Evolutionary conservation across 2,797 vertebrate genomes (phyloP), one percentile per base, ranked within the genome.

Genomic region (Perodicticus potto): DNA sequence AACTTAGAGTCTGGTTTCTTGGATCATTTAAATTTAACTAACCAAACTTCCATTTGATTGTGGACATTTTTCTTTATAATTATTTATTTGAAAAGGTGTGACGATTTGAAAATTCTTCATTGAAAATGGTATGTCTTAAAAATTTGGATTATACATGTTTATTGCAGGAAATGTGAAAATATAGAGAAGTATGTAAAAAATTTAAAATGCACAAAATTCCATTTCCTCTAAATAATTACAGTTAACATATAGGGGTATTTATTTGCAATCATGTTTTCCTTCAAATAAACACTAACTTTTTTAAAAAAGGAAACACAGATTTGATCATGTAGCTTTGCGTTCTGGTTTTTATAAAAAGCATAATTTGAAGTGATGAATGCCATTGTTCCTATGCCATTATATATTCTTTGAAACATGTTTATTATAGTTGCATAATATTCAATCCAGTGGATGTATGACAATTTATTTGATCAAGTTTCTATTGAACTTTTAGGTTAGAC

Each of bases 341-440:
- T 59, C 6, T 80, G 9, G 34, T 95, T 91, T 95, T 93, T 55
- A 55, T 78, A 53, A 77, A 77, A 93, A 91, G 74, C 59, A 32
- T 61, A 84, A 82, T 67, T 76, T 80, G 4, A 95, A 95, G 10
- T 74, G 53, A 65, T 59, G 29, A 77, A 1, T 72, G n/a, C n/a
- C n/a, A n/a, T 59, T 77, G 14, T 87, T 78, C 25, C 49, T 91
- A 55, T 63, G 49, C 40, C 16, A 61, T 78, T 23, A 63, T 40
- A 69, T 65, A n/a, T 53, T 27, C 55, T 86, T 84, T 59, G 45
- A 74, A 89, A 73, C 5, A 55, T 82, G 19, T 77, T 90, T 83
- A 23, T 32, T 80, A 83, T 74, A 43, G 34, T 49, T 86, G 53
- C 1, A 83, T 70, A 43, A 29, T 25, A 32, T 72, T 59, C 16